phyloP scores from a whole-genome alignment of 2,113 vertebrate genomes.

The Semnornis frantzii region DNA sequence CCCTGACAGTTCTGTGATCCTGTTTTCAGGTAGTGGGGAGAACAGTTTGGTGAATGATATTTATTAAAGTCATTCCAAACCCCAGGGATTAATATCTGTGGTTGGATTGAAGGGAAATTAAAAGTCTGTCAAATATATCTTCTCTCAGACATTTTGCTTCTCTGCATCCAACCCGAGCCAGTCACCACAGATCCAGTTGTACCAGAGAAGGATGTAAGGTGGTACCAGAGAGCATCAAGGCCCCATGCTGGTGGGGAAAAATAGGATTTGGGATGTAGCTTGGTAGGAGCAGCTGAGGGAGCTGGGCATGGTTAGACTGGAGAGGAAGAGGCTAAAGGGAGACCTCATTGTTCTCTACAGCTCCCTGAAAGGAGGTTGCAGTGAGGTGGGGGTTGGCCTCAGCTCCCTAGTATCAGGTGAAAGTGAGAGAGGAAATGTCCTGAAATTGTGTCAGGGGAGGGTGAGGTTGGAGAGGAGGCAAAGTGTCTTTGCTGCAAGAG shows the following conservation, averaged over 20 bases:
- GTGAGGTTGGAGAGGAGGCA: too few species aligned
- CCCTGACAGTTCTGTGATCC: too few species aligned
- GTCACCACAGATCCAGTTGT: background rate
- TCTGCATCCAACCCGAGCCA: constrained; percentile 33
- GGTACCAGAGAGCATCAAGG: background rate
- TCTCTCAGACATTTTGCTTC: constrained; percentile 31
- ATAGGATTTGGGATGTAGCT: background rate
- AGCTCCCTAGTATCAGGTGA: too few species aligned
- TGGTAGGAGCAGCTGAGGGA: too few species aligned
- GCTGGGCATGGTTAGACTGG: too few species aligned
- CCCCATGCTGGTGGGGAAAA: background rate
- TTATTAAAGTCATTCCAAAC: background rate
- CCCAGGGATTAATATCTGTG: background rate
- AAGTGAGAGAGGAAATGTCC: too few species aligned
- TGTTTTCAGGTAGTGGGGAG: background rate
- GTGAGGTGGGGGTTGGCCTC: too few species aligned
- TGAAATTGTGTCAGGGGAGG: too few species aligned
- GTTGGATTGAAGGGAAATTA: background rate
- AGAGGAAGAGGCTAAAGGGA: too few species aligned
- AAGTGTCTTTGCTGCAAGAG: too few species aligned
- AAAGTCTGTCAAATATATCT: background rate
- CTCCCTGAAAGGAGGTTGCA: too few species aligned
- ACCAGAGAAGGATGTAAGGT: background rate
- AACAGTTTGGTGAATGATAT: background rate
- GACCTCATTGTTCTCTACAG: too few species aligned